Base-by-base conservation (phyloP, 37 sponge, comb jelly and placozoan species). In the Chondrosia reniformis region DNA sequence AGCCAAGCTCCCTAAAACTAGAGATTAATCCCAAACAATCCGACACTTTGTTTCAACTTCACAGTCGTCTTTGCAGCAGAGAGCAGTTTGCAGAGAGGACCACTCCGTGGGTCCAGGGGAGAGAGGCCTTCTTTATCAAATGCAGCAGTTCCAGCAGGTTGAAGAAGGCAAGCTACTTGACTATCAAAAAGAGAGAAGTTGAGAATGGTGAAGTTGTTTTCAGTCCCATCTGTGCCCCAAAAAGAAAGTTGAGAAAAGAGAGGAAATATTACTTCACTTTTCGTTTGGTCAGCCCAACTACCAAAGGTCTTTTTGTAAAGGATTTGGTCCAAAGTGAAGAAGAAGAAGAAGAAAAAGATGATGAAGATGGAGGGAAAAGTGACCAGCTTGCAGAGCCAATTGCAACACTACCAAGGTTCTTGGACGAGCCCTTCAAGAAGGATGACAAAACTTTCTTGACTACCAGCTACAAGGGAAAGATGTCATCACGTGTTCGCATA, bases 101-200 rank as follows among this genome's bases (percentile, higher is more conserved):
- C 55, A 9, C 19, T 0, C 24, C 39, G 30, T 83, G 84, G 84
- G 33, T 46, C 34, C 22, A 0, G 31, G 84, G 84, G 10, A 45
- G 30, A 8, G 84, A 83, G 30, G 46, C n/a, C 3, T 83, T 83
- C 52, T 83, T 63, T 57, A 62, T 83, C 71, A 76, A 65, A 41
- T 83, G 84, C 59, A 3, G 42, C 38, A 19, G 69, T 36, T n/a
- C n/a, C n/a, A 39, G 84, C 0, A 64, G 36, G 43, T 45, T 63
- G 10, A 45, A 27, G 17, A 63, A 19, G 25, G 69, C 76, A 76
- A 77, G 77, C 25, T 83, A 76, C 57, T 1, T 83, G 17, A 67
- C 67, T 12, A 59, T 83, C 8, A 76, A 39, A 19, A 33, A 30
- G n/a, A 28, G 17, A 28, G 36, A 34, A 19, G 19, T 24, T 22